Evolutionary conservation across 2,113 vertebrate genomes (phyloP).

Genomic region (Echinops telfairi): DNA sequence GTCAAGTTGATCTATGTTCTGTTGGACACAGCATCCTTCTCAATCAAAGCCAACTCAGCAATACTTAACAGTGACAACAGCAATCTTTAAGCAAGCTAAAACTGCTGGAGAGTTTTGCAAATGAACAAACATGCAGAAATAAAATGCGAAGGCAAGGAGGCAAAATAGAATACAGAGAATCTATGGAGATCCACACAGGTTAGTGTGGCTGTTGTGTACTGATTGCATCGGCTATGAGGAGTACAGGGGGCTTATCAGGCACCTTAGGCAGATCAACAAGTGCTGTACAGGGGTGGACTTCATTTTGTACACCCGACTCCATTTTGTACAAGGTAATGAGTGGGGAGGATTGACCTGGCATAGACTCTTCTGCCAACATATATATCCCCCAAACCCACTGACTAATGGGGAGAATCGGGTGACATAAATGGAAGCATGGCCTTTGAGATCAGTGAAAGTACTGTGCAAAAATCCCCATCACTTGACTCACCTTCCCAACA

Average conservation of each 20-base stretch:
- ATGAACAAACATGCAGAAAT: not conserved
- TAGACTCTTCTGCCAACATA: not conserved
- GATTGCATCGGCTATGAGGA: not conserved
- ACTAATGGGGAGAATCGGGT: not conserved
- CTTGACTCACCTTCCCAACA: no score
- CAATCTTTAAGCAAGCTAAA: not conserved
- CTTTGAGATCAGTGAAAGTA: not conserved
- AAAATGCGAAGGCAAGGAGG: not conserved
- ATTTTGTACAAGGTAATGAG: not conserved
- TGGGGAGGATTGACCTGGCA: not conserved
- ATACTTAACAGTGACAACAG: no score
- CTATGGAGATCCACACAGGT: not conserved
- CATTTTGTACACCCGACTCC: not conserved
- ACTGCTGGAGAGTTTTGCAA: not conserved
- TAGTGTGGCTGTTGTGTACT: not conserved
- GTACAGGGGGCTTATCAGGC: no score
- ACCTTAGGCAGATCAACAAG: not conserved
- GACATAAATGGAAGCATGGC: not conserved
- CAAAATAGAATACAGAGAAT: not conserved
- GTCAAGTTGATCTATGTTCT: no score
- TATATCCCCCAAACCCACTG: not conserved
- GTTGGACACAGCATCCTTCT: no score
- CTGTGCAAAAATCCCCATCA: not conserved
- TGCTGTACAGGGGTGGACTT: not conserved
- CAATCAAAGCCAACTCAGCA: no score